Evolutionary conservation across 2,888 invertebrate species (phyloP), one percentile per base, ranked within the genome.

Genomic region (Pegoplata infirma): DNA sequence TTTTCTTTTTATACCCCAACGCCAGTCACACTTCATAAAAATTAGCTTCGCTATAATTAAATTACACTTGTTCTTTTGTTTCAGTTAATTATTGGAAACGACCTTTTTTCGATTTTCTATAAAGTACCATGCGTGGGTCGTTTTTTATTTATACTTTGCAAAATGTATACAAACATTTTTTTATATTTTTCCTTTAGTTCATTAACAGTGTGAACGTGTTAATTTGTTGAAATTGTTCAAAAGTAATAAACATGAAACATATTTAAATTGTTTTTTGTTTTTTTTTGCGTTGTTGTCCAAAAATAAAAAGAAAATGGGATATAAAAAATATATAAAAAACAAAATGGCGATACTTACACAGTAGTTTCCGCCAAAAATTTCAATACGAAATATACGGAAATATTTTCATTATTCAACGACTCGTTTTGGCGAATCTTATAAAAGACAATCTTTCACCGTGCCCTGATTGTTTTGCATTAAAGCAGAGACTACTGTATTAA

Each of bases 151-250:
- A n/a, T 12, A 55, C 28, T 7, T 8, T 17, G 36, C 21, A 46
- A 17, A 64, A 46, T 16, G 19, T 17, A 3, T 28, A 28, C 28
- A 28, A 28, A 7, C 8, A 28, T 8, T 28, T 28, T n/a, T n/a
- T 3, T 25, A 25, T 25, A 6, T 25, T 25, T 36, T 36, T 3
- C 36, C 46, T 53, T 67, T 61, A 61, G 25, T 61, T 59, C 55
- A 68, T 75, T 75, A 68, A 68, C 36, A 75, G 66, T 75, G 66
- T 56, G 66, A 79, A 67, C 69, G 78, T 79, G 78, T 79, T 79
- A 74, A 75, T 75, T 79, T 66, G 59, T 40, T 53, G 3, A 71
- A 74, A 66, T 55, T 59, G 19, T 25, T 51, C 23, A 67, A 21
- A 66, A 72, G 36, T 36, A 55, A 47, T 40, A 8, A 5, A 67